These are phyloP conservation scores for Brachionus rubens DNA, from an alignment of 1,140 invertebrate species.

Conservation along the genomic window DNA sequence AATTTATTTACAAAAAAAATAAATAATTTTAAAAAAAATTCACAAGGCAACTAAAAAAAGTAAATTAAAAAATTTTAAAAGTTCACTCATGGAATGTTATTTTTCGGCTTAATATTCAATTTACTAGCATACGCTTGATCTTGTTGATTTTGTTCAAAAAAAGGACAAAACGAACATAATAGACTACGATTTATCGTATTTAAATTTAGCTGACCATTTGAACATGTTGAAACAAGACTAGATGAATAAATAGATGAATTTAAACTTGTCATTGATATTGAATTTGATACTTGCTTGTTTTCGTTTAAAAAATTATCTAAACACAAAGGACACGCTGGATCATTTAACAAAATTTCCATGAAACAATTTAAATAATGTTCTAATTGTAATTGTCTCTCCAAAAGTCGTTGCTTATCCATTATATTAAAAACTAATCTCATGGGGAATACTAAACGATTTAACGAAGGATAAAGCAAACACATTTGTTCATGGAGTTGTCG, in stretches of 20 bases:
- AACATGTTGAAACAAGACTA: not conserved
- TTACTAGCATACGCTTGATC: slow-evolving; percentile 13
- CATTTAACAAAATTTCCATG: slow-evolving; percentile 33
- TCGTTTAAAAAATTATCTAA: slow-evolving; percentile 11
- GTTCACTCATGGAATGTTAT: too few relatives aligned
- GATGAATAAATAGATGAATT: slow-evolving; percentile 25
- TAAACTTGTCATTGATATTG: not conserved
- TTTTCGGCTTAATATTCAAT: not conserved
- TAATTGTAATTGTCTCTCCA: slow-evolving; percentile 20
- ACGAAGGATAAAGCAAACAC: slow-evolving; percentile 22
- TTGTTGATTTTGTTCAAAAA: slow-evolving; percentile 24
- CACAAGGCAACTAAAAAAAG: too few relatives aligned
- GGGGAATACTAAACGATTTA: slow-evolving; percentile 9
- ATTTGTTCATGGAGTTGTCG: slow-evolving; percentile 25
- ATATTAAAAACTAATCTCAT: slow-evolving; percentile 18
- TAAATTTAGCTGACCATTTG: not conserved
- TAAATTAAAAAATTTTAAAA: too few relatives aligned
- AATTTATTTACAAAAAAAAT: too few relatives aligned
- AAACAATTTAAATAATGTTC: slow-evolving; percentile 40
- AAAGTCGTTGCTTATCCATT: not conserved
- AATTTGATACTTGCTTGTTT: not conserved
- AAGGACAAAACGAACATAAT: slow-evolving; percentile 12
- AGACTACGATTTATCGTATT: not conserved
- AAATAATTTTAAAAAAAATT: too few relatives aligned
- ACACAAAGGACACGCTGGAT: not conserved